A percentile compares a stretch with the other conserved stretches of the same genome.
Conservation (phyloP, 1,140 invertebrate genomes). For the Teleogryllus occipitalis region DNA sequence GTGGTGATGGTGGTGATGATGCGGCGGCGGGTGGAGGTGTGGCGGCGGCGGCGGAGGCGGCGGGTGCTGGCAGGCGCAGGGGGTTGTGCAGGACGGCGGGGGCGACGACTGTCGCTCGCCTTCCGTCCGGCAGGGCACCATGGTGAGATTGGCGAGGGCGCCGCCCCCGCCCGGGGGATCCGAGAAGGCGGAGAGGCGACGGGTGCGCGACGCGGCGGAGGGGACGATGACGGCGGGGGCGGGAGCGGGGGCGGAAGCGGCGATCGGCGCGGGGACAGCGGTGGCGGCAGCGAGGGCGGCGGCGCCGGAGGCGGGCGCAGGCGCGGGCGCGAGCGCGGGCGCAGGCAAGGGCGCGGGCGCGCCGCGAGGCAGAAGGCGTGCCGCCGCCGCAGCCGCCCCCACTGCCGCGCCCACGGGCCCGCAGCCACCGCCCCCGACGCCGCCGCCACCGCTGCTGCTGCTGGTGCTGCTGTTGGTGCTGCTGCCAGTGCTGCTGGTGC, state of each 20-base stretch:
- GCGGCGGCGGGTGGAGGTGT: conserved; percentile 52
- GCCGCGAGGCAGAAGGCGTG: neutral
- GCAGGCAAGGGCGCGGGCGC: too few species aligned
- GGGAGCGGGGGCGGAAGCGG: conserved; percentile 26
- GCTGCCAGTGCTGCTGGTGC: neutral
- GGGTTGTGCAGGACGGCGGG: neutral
- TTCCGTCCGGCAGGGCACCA: conserved; percentile 14
- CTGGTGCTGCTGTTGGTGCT: too few species aligned
- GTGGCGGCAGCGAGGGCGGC: too few species aligned
- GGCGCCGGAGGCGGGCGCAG: too few species aligned
- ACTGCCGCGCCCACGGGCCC: neutral
- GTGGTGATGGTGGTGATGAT: neutral
- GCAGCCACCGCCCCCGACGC: neutral
- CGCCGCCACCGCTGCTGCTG: too few species aligned
- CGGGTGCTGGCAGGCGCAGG: conserved; percentile 7
- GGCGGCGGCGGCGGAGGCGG: conserved; percentile 57
- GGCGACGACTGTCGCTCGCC: neutral
- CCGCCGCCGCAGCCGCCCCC: neutral
- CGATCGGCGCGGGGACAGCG: neutral
- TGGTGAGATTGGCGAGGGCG: conserved; percentile 11
- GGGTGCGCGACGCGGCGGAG: neutral
- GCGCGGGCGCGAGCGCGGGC: too few species aligned
- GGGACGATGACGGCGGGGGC: conserved; percentile 8
- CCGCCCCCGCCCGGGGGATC: conserved; percentile 3
- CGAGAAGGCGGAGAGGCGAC: conserved; percentile 16